phyloP scores from a whole-genome alignment of 2,797 vertebrate genomes.

The Melanogrammus aeglefinus region DNA sequence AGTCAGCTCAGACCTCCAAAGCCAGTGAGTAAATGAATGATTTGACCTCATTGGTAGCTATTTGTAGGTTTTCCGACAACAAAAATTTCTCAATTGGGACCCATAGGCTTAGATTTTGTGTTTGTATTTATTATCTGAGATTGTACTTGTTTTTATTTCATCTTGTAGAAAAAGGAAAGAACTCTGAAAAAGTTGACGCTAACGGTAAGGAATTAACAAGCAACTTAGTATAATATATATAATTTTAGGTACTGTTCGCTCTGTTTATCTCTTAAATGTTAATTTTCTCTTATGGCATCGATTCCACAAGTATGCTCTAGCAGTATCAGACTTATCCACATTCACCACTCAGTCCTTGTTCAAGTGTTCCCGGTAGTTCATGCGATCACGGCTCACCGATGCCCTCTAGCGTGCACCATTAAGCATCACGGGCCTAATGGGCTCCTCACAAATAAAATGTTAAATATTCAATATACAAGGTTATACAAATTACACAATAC shows the following conservation, averaged over 20 bases:
- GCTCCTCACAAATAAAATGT: background rate
- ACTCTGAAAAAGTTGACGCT: slow-evolving; percentile 47
- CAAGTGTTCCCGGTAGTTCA: no score
- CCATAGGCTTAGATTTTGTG: background rate
- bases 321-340: no score
- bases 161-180: slow-evolving; percentile 45
- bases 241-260: background rate
- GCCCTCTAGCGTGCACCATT: background rate
- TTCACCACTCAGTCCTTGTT: no score
- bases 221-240: background rate
- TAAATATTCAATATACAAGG: background rate
- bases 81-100: background rate
- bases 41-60: background rate
- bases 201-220: slow-evolving; percentile 37
- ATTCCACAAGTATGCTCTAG: no score
- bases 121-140: background rate
- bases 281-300: background rate
- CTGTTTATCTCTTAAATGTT: slow-evolving; percentile 16
- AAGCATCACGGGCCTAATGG: background rate
- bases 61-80: background rate
- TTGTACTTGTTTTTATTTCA: background rate
- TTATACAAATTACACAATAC: no score
- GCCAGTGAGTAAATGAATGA: slow-evolving; percentile 2
- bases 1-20: slow-evolving; percentile 13
- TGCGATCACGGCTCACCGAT: background rate